phyloP scores from a whole-genome alignment of 2,888 invertebrate genomes.

The Cephalotes varians region DNA sequence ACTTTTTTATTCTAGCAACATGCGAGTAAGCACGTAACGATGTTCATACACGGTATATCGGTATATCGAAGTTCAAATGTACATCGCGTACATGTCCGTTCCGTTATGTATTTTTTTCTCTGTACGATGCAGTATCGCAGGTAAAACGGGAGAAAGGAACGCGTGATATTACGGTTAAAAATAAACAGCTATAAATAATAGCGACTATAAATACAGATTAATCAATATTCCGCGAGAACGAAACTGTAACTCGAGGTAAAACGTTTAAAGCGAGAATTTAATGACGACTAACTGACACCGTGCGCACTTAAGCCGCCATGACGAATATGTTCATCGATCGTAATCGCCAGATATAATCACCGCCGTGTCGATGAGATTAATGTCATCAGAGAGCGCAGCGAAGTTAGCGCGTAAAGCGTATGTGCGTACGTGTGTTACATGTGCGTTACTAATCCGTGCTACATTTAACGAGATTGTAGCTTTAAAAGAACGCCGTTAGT shows the following conservation, averaged over 20 bases:
- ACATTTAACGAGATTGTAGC: constrained; percentile 32
- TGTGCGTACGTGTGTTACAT: constrained; percentile 2
- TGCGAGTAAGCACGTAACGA: background rate
- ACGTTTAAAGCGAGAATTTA: constrained; percentile 40
- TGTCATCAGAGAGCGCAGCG: constrained; percentile 51
- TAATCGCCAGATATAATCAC: constrained; percentile 52
- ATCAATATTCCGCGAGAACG: constrained; percentile 19
- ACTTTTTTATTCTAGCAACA: background rate
- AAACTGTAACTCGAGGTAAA: constrained; percentile 9
- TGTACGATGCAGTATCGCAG: background rate
- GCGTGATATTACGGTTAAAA: constrained; percentile 31
- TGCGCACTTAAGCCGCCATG: constrained; percentile 41
- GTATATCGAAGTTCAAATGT: constrained; percentile 20
- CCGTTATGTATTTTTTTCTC: constrained; percentile 22
- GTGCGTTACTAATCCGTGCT: constrained; percentile 5
- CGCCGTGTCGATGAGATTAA: constrained; percentile 60
- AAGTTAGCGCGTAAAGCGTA: constrained; percentile 23
- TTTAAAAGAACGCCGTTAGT: background rate
- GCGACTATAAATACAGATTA: constrained; percentile 24
- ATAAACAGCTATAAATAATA: constrained; percentile 49
- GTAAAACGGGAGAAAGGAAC: constrained; percentile 26
- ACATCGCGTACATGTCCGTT: background rate
- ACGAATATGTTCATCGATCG: constrained; percentile 55
- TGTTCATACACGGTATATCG: background rate
- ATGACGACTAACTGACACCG: constrained; percentile 35